Base-by-base conservation (phyloP, 2,113 vertebrate genomes). In the Antennarius striatus region DNA sequence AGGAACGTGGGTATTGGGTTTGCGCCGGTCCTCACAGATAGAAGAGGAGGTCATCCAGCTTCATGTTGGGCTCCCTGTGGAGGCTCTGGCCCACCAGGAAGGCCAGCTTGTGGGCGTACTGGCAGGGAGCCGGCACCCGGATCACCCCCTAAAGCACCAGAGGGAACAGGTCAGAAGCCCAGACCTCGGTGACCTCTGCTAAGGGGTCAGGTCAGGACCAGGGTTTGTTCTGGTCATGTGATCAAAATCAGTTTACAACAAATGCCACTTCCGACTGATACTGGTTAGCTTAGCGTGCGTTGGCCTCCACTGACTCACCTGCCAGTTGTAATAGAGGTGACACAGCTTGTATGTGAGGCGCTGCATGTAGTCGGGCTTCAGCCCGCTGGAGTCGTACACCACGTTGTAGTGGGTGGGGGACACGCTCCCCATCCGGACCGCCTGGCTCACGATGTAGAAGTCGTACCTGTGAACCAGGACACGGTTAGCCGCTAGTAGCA, bases 311-410 rank as follows among this genome's bases (percentile, higher is more conserved):
- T 1, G 36, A 13, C 66, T 28, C 89, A 96, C 96, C 85, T 96
- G 95, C 96, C 97, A 99, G 88, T 99, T 99, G 74, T 95, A 99
- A 75, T 99, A 99, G 92, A 99, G 74, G 71, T 99, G 97, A 63
- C 96, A 99, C 1, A 98, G 90, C 54, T 99, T 99, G 90, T 99
- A 98, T 0, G 97, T 98, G 0, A 99, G 87, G 62, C 96, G 89
- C 86, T 99, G 98, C 79, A 99, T 87, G 5, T 99, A 93, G 81
- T 99, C 98, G 0, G 96, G 98, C 69, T 98, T 98, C 72, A 99
- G 87, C 47, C 93, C 93, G 1, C 95, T 96, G 45, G 58, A 96
- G 89, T 99, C 97, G 0, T 95, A 98, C 56, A 99, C 87, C 0
- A 99, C 96, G 0, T 99, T 99, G 80, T 99, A 99, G 39, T 99